Evolutionary conservation across 2,113 vertebrate species (phyloP).

Genomic region (zebrafish (Danio rerio)): GRCz12tu NC_133177.1:10632001-10632500

Average conservation of each 20-base stretch:
- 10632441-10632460: constrained; percentile 64
- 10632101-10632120: constrained; percentile 90
- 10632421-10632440: constrained; percentile 65
- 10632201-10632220: constrained; percentile 61
- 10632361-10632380: constrained; percentile 46
- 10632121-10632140: constrained; percentile 89
- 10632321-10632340: constrained; percentile 67
- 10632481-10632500: constrained; percentile 63
- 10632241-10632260: constrained; percentile 64
- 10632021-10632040: constrained; percentile 73
- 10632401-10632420: constrained; percentile 74
- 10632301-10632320: constrained; percentile 61
- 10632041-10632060: constrained; percentile 83
- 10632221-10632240: constrained; percentile 45
- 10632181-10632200: constrained; percentile 80
- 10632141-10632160: constrained; percentile 61
- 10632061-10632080: constrained; percentile 84
- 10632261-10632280: constrained; percentile 58
- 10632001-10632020: constrained; percentile 74
- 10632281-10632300: constrained; percentile 48
- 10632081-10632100: constrained; percentile 87
- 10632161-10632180: constrained; percentile 52
- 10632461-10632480: constrained; percentile 63
- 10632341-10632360: constrained; percentile 71
- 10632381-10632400: constrained; percentile 78